Evolutionary conservation across 2,113 vertebrate genomes (phyloP), one percentile per base, ranked within the genome.

Genomic region (Colistium nudipinnis): DNA sequence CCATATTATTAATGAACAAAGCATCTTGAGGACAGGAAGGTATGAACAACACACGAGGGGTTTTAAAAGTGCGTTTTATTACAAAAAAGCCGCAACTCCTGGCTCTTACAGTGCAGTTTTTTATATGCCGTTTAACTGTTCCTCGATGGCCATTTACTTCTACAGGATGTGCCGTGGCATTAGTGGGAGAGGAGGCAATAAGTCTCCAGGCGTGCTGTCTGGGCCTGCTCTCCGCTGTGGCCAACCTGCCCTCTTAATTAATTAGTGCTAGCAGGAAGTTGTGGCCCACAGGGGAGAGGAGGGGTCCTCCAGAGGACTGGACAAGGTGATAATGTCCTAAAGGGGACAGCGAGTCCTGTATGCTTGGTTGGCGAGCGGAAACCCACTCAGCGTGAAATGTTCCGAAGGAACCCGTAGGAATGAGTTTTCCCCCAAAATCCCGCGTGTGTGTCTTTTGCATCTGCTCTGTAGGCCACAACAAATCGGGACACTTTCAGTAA

Each of bases 241-340:
- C 89, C 89, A 89, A 83, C 87, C 86, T 93, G 92, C 89, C 92
- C 93, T 91, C 91, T 92, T 93, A 93, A 93, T 94, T 93, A 93
- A 94, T 94, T 93, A 94, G 91, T 85, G 75, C 88, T 90, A 88
- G 92, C 90, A 92, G 89, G 90, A 90, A 91, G 88, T 69, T 62
- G 53, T 70, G 63, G 87, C 84, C 87, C 90, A 84, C 86, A 49
- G 88, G 93, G 88, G 90, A 87, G 72, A 70, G 57, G 71, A 81
- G 64, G 78, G n/a, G 76, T 48, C 89, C 90, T 88, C 86, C 72
- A 82, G 93, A 90, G 89, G 81, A 90, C 87, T 80, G 84, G 86
- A 89, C 92, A 93, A 93, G 92, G 93, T 93, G 92, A 94, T 89
- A 81, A 94, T 92, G 91, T 93, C 91, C 92, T 89, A 76, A 91